Evolutionary conservation across 2,113 vertebrate species (phyloP).

Genomic region (Pogonocichla stellata): DNA sequence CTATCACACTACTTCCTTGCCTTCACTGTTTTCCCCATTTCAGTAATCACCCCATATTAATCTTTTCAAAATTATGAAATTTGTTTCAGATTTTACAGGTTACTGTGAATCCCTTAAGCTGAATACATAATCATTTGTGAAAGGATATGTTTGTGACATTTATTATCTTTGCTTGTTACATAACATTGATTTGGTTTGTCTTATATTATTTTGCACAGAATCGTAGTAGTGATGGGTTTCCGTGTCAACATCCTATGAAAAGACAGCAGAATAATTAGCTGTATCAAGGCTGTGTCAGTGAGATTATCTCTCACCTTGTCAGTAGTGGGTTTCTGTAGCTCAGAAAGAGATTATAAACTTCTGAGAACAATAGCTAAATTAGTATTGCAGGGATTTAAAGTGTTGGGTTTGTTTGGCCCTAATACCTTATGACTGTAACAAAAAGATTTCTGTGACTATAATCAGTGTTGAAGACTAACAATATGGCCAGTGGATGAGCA

Average conservation of each 20-base stretch:
- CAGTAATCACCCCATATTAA: neutral
- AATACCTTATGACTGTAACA: neutral
- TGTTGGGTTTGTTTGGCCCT: neutral
- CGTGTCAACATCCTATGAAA: neutral
- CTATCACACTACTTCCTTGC: neutral
- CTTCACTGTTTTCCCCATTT: neutral
- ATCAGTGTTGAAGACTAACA: neutral
- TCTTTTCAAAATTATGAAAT: neutral
- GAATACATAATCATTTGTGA: neutral
- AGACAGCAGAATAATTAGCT: neutral
- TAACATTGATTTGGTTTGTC: conserved; percentile 15
- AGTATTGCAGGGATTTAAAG: neutral
- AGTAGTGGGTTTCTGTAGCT: neutral
- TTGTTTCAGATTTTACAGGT: neutral
- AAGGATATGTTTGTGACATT: neutral
- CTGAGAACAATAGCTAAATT: neutral
- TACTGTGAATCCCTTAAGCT: neutral
- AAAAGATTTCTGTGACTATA: neutral
- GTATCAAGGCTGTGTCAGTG: neutral
- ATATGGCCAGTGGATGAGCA: neutral
- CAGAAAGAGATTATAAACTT: neutral
- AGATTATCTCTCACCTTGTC: neutral
- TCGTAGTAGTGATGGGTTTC: neutral
- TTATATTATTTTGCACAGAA: neutral
- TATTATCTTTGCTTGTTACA: neutral